A percentile compares a stretch with the other conserved stretches of the same genome.
Evolutionary conservation across 2,797 vertebrate genomes (phyloP).

Genomic region (Sebastes hubbsi): DNA sequence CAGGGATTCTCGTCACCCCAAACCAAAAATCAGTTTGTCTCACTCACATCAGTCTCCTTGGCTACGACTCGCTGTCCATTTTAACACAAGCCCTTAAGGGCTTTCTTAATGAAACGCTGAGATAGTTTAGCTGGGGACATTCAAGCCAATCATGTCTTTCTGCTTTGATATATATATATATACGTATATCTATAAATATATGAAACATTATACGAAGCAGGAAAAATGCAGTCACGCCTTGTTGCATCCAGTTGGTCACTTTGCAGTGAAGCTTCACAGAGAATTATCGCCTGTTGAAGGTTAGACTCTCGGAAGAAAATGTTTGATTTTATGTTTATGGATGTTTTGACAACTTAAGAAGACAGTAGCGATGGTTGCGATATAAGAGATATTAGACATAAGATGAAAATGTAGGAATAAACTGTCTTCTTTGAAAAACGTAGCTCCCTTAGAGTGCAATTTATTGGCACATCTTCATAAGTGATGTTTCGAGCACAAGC

Average conservation of each 20-base stretch:
- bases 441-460: too few species aligned
- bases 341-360: constrained; percentile 21
- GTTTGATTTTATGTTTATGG: constrained; percentile 15
- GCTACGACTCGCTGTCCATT: constrained; percentile 62
- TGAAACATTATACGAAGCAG: constrained; percentile 15
- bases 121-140: constrained; percentile 28
- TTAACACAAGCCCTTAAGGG: constrained; percentile 59
- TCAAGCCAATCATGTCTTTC: constrained; percentile 14
- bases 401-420: constrained; percentile 2
- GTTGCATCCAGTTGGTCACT: constrained; percentile 7
- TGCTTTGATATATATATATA: constrained; percentile 7
- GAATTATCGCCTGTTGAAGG: constrained; percentile 10
- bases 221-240: neutral
- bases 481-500: too few species aligned
- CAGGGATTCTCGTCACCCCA: constrained; percentile 59
- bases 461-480: too few species aligned
- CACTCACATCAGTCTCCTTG: constrained; percentile 63
- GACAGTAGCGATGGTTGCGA: neutral
- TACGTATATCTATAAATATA: neutral
- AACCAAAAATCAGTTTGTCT: constrained; percentile 77
- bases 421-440: neutral
- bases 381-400: too few species aligned
- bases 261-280: constrained; percentile 4
- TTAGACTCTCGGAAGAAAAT: neutral
- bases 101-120: constrained; percentile 46